Conservation (phyloP, 2,113 vertebrate species). For the Eubucco bourcierii region DNA sequence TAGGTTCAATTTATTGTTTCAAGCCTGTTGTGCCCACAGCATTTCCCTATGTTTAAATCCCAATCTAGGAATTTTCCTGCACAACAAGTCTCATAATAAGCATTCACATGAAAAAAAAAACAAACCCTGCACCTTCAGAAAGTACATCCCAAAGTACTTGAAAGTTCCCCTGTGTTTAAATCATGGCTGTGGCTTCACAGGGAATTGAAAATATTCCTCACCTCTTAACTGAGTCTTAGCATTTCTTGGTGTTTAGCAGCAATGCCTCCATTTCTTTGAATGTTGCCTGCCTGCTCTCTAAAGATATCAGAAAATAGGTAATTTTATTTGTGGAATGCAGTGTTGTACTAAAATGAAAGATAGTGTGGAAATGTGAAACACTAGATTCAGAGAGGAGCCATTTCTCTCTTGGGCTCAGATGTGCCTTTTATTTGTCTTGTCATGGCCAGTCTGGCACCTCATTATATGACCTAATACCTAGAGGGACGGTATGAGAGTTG, state of each 20-base stretch:
- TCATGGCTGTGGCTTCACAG: not conserved
- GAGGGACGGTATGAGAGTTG: not conserved
- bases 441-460: not conserved
- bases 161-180: not conserved
- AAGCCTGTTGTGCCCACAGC: conserved; percentile 36
- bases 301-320: not conserved
- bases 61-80: not conserved
- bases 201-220: not conserved
- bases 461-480: not conserved
- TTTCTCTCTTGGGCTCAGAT: not conserved
- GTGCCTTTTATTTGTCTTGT: not conserved
- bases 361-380: not conserved
- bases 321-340: not conserved
- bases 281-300: not conserved
- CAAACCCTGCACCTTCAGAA: not conserved
- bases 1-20: conserved; percentile 12
- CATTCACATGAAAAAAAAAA: not conserved
- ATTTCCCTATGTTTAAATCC: not conserved
- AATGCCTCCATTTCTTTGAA: not conserved
- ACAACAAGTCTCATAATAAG: not conserved
- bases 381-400: not conserved
- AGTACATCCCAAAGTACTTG: fast-evolving
- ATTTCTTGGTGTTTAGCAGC: not conserved
- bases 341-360: not conserved
- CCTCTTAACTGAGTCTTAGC: not conserved